Evolutionary conservation across 1,140 invertebrate species (phyloP).

Genomic region (Cataglyphis hispanica): DNA sequence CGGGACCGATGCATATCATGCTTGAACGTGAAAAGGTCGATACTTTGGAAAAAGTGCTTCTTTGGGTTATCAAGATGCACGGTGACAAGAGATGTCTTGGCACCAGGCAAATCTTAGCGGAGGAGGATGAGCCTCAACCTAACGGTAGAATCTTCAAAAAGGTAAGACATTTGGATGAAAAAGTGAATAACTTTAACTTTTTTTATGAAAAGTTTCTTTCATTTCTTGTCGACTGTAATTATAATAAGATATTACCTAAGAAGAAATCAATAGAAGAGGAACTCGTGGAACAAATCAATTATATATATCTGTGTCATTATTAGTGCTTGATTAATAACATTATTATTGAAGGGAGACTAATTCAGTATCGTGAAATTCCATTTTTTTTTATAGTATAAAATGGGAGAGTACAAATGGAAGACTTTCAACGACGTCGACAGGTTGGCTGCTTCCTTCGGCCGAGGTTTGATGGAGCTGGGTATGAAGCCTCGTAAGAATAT

Average conservation of each 20-base stretch:
- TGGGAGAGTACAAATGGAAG: constrained; percentile 97
- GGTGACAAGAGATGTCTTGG: constrained; percentile 93
- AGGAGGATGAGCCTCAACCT: constrained; percentile 97
- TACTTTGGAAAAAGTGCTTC: constrained; percentile 95
- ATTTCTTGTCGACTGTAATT: neutral
- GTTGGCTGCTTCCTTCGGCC: constrained; percentile 92
- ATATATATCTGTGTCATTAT: neutral
- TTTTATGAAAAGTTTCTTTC: neutral
- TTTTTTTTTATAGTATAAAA: constrained; percentile 90
- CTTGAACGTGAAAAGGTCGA: constrained; percentile 92
- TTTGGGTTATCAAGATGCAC: constrained; percentile 91
- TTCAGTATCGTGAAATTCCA: neutral
- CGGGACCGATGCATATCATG: constrained; percentile 90
- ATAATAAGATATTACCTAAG: neutral
- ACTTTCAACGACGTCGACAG: constrained; percentile 93
- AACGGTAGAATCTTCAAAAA: constrained; percentile 99
- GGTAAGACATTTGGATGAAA: constrained; percentile 83
- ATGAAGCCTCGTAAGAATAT: constrained; percentile 91
- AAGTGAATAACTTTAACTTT: neutral
- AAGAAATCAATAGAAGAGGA: neutral
- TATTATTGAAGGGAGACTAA: neutral
- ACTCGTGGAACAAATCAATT: neutral
- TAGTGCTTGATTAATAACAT: neutral
- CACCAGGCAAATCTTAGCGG: constrained; percentile 95
- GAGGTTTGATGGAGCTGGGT: constrained; percentile 91